Base-by-base conservation (phyloP, 1,140 invertebrate species). In the Drosophila novamexicana region DNA sequence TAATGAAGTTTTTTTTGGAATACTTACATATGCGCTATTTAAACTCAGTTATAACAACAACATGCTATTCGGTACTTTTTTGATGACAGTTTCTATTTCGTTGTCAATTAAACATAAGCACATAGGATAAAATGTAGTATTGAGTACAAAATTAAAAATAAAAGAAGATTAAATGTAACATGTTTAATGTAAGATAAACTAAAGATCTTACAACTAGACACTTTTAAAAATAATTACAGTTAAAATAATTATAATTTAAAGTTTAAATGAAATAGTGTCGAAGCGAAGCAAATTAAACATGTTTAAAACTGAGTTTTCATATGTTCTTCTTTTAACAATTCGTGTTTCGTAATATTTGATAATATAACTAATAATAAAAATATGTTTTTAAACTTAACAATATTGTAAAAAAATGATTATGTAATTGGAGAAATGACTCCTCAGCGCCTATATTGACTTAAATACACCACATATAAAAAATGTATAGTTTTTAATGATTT, bases 401-500 rank as follows among this genome's bases (percentile, higher is more conserved):
- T 72, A 66, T 58, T 50, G 32, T 45, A 40, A 63, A 64, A 59
- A 69, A 70, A 40, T 56, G 22, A 64, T 36, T 16, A 37, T 44
- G 64, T 74, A 36, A 50, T 40, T 12, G 42, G 18, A 64, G 16
- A 65, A 42, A 22, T 44, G 47, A 58, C 14, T 39, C 8, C n/a
- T 36, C 67, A 54, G 53, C 50, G 59, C 45, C 58, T 67, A 40
- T 61, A 62, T 42, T 37, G 2, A 66, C 39, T 65, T 65, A 56
- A 73, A 59, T 68, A 75, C 14, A 69, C 57, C 53, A 61, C 29
- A 62, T 58, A 53, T 47, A 52, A 74, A 57, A 74, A 57, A 40
- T 73, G 53, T 73, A 47, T 73, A 71, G 54, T 67, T 44, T 75
- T 89, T 65, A 82, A 81, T 89, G 83, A 88, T 88, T 88, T 69